Evolutionary conservation across 2,797 vertebrate genomes (phyloP).

Genomic region (Cirrhinus molitorella): DNA sequence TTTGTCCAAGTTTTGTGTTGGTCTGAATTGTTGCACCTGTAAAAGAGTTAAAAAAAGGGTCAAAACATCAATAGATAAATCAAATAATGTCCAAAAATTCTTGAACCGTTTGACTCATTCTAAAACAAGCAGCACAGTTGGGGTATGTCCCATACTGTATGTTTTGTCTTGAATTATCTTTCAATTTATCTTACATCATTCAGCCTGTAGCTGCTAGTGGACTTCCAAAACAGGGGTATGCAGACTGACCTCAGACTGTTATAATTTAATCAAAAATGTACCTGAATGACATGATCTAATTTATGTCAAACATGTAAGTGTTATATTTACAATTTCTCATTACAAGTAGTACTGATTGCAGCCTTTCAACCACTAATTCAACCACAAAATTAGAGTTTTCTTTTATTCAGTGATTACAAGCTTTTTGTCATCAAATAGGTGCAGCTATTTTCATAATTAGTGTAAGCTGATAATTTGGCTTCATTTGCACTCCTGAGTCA

Average conservation of each 20-base stretch:
- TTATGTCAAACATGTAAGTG: neutral
- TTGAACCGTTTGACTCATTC: neutral
- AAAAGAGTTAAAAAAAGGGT: neutral
- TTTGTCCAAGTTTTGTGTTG: constrained; percentile 77
- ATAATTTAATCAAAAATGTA: neutral
- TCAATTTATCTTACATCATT: neutral
- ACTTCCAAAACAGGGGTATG: neutral
- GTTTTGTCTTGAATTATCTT: neutral
- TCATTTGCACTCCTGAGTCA: neutral
- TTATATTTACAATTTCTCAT: neutral
- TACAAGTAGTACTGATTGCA: neutral
- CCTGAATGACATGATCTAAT: neutral
- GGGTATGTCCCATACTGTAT: neutral
- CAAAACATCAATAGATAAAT: neutral
- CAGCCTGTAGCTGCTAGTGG: neutral
- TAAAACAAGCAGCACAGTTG: neutral
- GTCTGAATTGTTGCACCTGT: constrained; percentile 82
- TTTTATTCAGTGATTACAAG: neutral
- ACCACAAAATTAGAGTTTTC: neutral
- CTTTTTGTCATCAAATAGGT: neutral
- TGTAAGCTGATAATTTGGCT: neutral
- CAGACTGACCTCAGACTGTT: neutral
- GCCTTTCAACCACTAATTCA: neutral
- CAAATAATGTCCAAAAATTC: neutral
- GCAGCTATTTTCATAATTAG: neutral